Evolutionary conservation across 2,888 invertebrate genomes (phyloP), one percentile per base, ranked within the genome.

Genomic region (Dasypogon diadema): DNA sequence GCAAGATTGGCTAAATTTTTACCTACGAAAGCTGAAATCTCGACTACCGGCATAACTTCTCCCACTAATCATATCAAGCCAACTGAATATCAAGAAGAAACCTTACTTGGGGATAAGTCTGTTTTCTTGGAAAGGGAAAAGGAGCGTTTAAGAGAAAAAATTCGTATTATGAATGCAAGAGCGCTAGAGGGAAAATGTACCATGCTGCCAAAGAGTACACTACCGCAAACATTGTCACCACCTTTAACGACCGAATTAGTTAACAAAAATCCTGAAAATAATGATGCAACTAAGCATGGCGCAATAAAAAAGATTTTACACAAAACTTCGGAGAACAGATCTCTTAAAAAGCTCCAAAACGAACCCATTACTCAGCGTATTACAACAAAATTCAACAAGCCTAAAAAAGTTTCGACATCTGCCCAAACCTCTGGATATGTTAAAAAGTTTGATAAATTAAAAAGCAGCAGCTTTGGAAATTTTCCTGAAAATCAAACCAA

Each of bases 371-470:
- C 4, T 5, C 10, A 63, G n/a, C 8, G 8, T 24, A 10, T n/a
- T 5, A 16, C 14, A 2, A 34, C 21, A 30, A 1, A 24, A 22
- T 1, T 6, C 26, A 2, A 12, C 5, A 86, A 84, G 81, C 86
- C 87, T 0, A 79, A 84, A 42, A 90, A 90, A 84, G 88, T 90
- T 1, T 89, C 89, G 8, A 88, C 89, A 0, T 87, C 88, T 1
- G 89, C 85, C n/a, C 90, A 90, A 83, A 90, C 90, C 0, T 88
- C 87, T 80, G 87, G 87, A 1, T 86, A 88, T 58, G 80, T 88
- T 2, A 85, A 87, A 48, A 87, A 87, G 81, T 10, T 22, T 8
- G n/a, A 56, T 2, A 42, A 56, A 73, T 55, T 22, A 14, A 65
- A 46, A 46, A 16, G 26, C n/a, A n/a, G 14, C 24, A 65, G 16